phyloP scores from a whole-genome alignment of 2,797 vertebrate genomes.

The Limosa lapponica region DNA sequence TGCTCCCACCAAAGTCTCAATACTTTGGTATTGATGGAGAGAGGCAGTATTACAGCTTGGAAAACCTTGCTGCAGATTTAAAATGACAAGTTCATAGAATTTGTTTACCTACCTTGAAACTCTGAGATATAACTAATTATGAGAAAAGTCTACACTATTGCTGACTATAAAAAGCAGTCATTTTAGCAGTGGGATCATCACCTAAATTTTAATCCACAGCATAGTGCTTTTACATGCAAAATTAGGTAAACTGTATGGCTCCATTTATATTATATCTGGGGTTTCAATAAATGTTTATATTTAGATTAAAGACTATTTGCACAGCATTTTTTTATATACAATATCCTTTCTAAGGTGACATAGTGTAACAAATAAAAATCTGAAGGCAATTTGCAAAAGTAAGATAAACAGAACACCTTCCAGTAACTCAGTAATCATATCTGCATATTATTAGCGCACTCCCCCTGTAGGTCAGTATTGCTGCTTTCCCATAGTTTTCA shows the following conservation, averaged over 20 bases:
- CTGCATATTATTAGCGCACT: background rate
- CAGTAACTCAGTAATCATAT: slow-evolving; percentile 35
- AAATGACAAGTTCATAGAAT: background rate
- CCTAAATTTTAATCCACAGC: background rate
- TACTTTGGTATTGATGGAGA: background rate
- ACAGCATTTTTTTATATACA: background rate
- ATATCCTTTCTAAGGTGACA: background rate
- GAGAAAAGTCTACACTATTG: background rate
- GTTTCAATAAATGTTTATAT: background rate
- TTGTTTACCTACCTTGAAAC: background rate
- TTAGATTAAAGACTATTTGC: background rate
- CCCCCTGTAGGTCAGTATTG: background rate
- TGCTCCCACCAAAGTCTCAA: background rate
- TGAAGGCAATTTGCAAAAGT: slow-evolving; percentile 33
- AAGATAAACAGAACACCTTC: slow-evolving; percentile 15
- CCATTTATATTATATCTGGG: background rate
- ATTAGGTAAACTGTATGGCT: background rate
- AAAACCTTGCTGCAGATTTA: background rate
- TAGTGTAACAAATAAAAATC: background rate
- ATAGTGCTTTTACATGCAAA: background rate
- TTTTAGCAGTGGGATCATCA: background rate
- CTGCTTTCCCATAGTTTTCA: background rate
- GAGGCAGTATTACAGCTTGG: background rate
- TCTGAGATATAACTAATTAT: background rate
- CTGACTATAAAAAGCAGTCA: background rate